Conservation (phyloP, 2,888 invertebrate species). For the Sphaerophoria rueppellii region DNA sequence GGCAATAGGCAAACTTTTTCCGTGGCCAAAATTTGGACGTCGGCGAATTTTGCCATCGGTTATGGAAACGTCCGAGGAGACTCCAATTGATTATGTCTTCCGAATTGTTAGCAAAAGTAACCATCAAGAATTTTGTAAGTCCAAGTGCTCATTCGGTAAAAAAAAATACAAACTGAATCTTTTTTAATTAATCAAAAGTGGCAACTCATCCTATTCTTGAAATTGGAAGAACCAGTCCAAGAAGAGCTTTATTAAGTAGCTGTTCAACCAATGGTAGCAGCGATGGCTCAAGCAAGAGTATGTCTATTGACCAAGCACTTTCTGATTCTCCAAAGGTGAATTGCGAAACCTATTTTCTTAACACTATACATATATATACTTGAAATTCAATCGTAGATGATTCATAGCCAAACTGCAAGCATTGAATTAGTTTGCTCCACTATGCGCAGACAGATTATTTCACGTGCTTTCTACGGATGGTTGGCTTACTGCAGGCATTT, state of each 20-base stretch:
- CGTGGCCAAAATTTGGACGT: constrained; percentile 84
- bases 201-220: constrained; percentile 87
- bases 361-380: neutral
- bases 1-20: constrained; percentile 87
- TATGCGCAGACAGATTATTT: constrained; percentile 97
- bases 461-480: constrained; percentile 98
- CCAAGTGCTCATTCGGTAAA: neutral
- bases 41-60: constrained; percentile 87
- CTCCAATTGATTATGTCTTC: constrained; percentile 92
- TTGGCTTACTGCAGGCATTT: constrained; percentile 96
- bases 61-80: constrained; percentile 84
- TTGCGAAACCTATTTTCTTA: neutral
- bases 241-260: constrained; percentile 84
- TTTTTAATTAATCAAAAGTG: constrained; percentile 81
- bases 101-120: constrained; percentile 91
- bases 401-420: constrained; percentile 83
- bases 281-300: constrained; percentile 85
- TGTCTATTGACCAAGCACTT: constrained; percentile 82
- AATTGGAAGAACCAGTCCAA: constrained; percentile 82
- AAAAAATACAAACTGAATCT: neutral
- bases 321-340: constrained; percentile 76
- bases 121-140: constrained; percentile 88
- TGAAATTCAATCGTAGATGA: constrained; percentile 16
- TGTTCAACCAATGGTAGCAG: constrained; percentile 87
- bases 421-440: constrained; percentile 94